Base-by-base conservation (phyloP, 2,797 vertebrate species). In the Odontamblyopus lacepedii region DNA sequence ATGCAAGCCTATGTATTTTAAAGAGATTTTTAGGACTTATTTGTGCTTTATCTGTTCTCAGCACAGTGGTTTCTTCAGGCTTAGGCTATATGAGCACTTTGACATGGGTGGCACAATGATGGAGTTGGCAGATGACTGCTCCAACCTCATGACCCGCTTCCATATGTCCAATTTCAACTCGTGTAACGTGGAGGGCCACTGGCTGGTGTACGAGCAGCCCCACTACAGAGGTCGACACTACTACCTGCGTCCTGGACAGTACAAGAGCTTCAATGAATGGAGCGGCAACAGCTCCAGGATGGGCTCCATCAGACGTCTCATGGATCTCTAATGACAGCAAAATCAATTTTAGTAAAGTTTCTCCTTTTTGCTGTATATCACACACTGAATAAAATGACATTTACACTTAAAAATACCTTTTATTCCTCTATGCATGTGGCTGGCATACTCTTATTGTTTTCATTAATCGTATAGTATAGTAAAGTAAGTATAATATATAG, bases 171-270 rank as follows among this genome's bases (percentile, higher is more conserved):
- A 93, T 75, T 87, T 85, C 84, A 91, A 88, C 82, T 95, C 90
- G 62, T 85, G 94, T 81, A 86, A 66, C 0, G 87, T 93, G 82
- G 90, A 93, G 1, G 92, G 91, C 70, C 89, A 87, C 78, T 94
- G 94, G 89, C 79, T 94, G 67, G 89, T 93, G 73, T 93, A 92
- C 0, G 91, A 95, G 69, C 92, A 91, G 32, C 75, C 91, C 13
- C 78, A 91, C 87, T 92, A 92, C 87, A 91, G 78, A 74, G 92
- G 92, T 0, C 88, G 83, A 5, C 89, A 91, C 82, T 92, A 83
- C 80, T 92, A 92, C 85, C 67, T 93, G 70, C 84, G 71, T 70
- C 91, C 91, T 1, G 91, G 91, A 66, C 78, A 85, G 78, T 92
- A 92, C 79, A 84, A 64, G 61, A 87, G 77, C 79, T 92, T 88